Base-by-base conservation (phyloP, 1,140 invertebrate species). In the Drosophila pachea region DNA sequence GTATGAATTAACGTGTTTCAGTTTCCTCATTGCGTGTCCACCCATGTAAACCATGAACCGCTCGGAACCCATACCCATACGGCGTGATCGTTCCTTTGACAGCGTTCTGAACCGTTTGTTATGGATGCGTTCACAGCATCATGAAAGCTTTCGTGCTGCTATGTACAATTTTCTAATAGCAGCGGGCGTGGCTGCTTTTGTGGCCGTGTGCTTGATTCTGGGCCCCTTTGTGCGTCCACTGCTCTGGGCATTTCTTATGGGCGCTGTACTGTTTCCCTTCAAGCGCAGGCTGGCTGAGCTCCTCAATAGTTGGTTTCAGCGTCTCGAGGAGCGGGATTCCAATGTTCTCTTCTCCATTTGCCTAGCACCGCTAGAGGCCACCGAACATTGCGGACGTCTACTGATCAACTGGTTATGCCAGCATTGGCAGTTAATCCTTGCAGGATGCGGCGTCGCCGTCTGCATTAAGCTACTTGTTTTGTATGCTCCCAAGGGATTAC, bases 231-330 rank as follows among this genome's bases (percentile, higher is more conserved):
- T 98, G 12, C 95, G 96, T 78, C 96, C 97, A 0, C 87, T 99
- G 35, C 92, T 98, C 63, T 99, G 97, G 97, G 97, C 97, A 4
- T 90, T 98, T 48, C 89, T 99, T 11, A 96, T 97, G 50, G 96
- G 96, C 14, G 95, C 95, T 3, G 95, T 96, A 29, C 90, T 98
- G 14, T 95, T 97, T 89, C 96, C 96, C 0, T 94, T 97, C 68
- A 98, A 98, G 82, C 90, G 92, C 9, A 92, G 91, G 1, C 78
- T 97, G 32, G 92, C 94, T 8, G 91, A 91, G 12, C 89, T 90
- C 54, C 90, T 95, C 7, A 91, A 93, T 63, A 91, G 90, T 35
- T 97, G 95, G 95, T 92, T 94, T 64, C 84, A 90, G 36, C 87
- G 89, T 4, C 81, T 93, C 0, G 92, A 94, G 71, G 83, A 88